Conservation (phyloP, 1,140 invertebrate species). For the Teleogryllus occipitalis region DNA sequence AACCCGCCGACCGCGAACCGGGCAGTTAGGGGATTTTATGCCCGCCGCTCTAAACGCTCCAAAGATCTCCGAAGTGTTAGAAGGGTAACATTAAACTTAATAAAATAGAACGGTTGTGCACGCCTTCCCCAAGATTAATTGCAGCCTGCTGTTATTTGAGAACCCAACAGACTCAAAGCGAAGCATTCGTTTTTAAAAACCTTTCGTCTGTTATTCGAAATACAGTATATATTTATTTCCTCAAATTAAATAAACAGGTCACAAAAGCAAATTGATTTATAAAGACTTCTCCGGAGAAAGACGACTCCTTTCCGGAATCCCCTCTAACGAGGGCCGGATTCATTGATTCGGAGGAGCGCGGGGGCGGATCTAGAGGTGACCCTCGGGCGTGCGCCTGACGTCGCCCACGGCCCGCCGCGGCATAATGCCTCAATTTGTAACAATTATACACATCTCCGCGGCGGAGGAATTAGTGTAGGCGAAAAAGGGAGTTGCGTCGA, state of each 20-base stretch:
- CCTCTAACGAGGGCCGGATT: too few relatives aligned
- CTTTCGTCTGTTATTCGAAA: not conserved
- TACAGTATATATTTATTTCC: not conserved
- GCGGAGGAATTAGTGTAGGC: not conserved
- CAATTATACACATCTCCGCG: not conserved
- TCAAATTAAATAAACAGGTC: not conserved
- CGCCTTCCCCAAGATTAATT: not conserved
- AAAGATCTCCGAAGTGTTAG: not conserved
- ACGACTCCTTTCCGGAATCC: too few relatives aligned
- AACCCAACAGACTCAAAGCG: not conserved
- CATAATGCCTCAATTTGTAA: slow-evolving; percentile 1
- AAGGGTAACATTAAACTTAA: not conserved
- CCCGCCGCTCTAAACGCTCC: not conserved
- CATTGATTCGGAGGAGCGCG: too few relatives aligned
- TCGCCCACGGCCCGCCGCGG: too few relatives aligned
- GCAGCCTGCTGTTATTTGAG: not conserved
- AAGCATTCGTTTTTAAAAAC: not conserved
- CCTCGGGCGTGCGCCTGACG: too few relatives aligned
- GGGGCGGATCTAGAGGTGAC: too few relatives aligned
- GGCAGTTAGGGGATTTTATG: not conserved
- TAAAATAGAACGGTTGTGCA: not conserved
- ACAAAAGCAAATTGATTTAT: not conserved
- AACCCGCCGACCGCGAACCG: not conserved
- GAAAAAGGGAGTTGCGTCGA: not conserved
- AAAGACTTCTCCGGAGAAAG: not conserved